phyloP scores from a whole-genome alignment of 2,888 invertebrate genomes.

The Ormyrus labotus region DNA sequence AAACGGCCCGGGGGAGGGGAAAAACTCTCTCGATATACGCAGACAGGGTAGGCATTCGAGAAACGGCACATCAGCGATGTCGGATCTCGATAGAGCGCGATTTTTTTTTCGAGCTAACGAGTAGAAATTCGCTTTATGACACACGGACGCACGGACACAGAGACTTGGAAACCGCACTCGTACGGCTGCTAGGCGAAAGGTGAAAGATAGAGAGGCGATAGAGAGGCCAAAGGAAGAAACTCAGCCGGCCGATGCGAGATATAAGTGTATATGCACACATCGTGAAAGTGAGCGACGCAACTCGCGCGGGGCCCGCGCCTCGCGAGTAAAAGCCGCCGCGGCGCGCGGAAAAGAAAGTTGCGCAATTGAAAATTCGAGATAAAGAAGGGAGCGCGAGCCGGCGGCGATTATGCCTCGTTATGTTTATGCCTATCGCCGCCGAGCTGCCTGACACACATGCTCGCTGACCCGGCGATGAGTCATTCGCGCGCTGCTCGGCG shows the following conservation, averaged over 20 bases:
- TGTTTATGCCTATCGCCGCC: conserved; percentile 55
- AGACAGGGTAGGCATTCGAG: conserved; percentile 10
- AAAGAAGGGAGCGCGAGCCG: conserved; percentile 5
- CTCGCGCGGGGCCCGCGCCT: neutral
- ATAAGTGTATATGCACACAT: conserved; percentile 2
- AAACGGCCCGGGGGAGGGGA: neutral
- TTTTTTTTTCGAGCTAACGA: conserved; percentile 45
- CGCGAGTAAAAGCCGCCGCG: neutral
- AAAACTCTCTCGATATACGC: conserved; percentile 22
- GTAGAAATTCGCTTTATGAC: conserved; percentile 54
- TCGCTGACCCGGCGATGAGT: conserved; percentile 60
- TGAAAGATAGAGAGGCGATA: conserved; percentile 29
- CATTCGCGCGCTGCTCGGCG: conserved; percentile 42
- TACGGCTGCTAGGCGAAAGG: conserved; percentile 17
- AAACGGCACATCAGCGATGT: conserved; percentile 24
- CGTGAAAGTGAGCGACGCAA: conserved; percentile 29
- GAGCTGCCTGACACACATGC: conserved; percentile 58
- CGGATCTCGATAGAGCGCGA: conserved; percentile 26
- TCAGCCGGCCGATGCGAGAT: conserved; percentile 16
- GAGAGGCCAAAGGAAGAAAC: neutral
- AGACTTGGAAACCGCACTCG: neutral
- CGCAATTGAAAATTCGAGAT: conserved; percentile 57
- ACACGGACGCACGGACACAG: conserved; percentile 19
- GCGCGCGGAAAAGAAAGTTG: conserved; percentile 58
- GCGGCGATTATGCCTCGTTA: conserved; percentile 56